These are phyloP conservation scores for Ptychoptera contaminata DNA, from an alignment of 2,888 invertebrate species.

Conservation along the genomic window DNA sequence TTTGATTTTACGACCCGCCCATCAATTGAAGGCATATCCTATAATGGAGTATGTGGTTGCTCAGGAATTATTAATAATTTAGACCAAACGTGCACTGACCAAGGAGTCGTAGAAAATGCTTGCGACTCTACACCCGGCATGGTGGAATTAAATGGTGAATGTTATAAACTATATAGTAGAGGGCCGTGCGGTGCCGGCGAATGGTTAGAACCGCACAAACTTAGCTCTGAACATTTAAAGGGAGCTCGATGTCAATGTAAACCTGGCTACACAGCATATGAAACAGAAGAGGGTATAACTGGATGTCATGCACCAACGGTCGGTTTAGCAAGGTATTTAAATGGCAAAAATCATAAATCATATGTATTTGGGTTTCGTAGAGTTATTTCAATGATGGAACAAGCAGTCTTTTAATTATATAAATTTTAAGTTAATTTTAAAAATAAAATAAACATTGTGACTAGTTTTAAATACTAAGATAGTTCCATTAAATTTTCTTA, in stretches of 20 bases:
- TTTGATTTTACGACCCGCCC: conserved; percentile 68
- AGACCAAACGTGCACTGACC: conserved; percentile 24
- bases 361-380: conserved; percentile 15
- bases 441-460: too few species aligned
- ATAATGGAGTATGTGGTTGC: conserved; percentile 69
- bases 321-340: conserved; percentile 47
- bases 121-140: conserved; percentile 46
- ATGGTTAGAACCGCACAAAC: conserved; percentile 45
- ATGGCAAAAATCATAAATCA: conserved; percentile 26
- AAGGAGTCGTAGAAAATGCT: conserved; percentile 21
- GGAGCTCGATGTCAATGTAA: conserved; percentile 50
- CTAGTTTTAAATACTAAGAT: too few species aligned
- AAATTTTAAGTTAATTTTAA: too few species aligned
- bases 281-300: conserved; percentile 23
- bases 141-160: conserved; percentile 49
- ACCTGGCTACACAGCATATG: conserved; percentile 41
- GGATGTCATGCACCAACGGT: conserved; percentile 47
- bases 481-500: too few species aligned
- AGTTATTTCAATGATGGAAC: conserved; percentile 4
- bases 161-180: conserved; percentile 58
- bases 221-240: conserved; percentile 19
- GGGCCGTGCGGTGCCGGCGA: conserved; percentile 61
- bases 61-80: conserved; percentile 31
- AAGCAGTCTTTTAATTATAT: not conserved
- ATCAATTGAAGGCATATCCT: conserved; percentile 64